Conservation (phyloP, 2,113 vertebrate genomes). For the Atrichornis clamosus region DNA sequence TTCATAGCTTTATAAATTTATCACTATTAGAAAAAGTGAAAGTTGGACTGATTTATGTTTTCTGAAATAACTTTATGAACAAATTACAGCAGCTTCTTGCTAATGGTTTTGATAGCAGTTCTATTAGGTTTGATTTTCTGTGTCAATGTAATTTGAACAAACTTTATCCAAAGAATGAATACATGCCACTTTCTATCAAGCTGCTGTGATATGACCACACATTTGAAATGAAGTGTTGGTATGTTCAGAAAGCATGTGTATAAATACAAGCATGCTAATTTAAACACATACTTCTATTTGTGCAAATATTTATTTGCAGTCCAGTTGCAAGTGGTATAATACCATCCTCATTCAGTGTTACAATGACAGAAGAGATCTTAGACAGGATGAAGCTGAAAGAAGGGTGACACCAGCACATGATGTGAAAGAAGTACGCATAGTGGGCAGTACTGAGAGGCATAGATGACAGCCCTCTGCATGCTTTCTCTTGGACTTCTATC, state of each 20-base stretch:
- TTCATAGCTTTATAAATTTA: constrained; percentile 27
- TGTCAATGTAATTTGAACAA: not conserved
- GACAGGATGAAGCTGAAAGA: not conserved
- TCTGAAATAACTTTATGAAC: not conserved
- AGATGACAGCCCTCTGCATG: not conserved
- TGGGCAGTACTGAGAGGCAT: not conserved
- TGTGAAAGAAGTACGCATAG: not conserved
- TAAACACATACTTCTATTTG: not conserved
- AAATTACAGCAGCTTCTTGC: not conserved
- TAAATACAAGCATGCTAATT: not conserved
- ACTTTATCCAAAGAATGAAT: not conserved
- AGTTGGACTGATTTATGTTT: not conserved
- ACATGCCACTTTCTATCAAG: not conserved
- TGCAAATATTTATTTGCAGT: not conserved
- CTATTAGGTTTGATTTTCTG: not conserved
- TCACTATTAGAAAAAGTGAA: not conserved
- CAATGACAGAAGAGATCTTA: not conserved
- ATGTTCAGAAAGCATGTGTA: not conserved
- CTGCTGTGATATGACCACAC: not conserved
- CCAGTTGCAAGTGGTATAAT: not conserved
- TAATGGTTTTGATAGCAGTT: not conserved
- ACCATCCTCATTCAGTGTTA: not conserved
- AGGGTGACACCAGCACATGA: not conserved
- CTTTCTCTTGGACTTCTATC: not conserved
- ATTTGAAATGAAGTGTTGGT: not conserved